Evolutionary conservation across 2,888 invertebrate genomes (phyloP).

Genomic region (Macropis europaea): DNA sequence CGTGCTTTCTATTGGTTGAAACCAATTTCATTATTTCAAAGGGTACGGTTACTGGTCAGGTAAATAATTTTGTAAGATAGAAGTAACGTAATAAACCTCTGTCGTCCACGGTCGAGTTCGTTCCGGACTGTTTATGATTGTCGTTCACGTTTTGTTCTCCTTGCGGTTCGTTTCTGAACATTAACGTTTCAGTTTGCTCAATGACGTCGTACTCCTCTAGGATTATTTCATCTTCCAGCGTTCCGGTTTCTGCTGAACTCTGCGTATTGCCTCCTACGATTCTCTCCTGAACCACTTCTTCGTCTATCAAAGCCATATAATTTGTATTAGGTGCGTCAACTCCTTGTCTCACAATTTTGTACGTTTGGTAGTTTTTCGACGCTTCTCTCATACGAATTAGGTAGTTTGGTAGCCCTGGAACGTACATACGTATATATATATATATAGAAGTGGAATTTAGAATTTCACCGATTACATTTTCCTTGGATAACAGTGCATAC

Average conservation of each 20-base stretch:
- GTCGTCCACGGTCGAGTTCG: constrained; percentile 51
- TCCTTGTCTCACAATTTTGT: constrained; percentile 72
- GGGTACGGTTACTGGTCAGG: constrained; percentile 61
- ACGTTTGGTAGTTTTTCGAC: constrained; percentile 83
- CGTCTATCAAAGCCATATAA: constrained; percentile 8
- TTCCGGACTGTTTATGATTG: constrained; percentile 18
- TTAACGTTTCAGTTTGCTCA: neutral
- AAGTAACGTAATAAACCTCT: constrained; percentile 72
- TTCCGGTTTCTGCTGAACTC: neutral
- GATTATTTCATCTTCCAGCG: neutral
- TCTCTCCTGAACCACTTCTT: constrained; percentile 13
- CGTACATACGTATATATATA: neutral
- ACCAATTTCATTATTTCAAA: constrained; percentile 35
- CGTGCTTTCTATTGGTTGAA: constrained; percentile 33
- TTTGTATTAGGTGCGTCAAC: neutral
- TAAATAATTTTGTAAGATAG: constrained; percentile 73
- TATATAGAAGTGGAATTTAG: neutral
- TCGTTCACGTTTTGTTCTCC: neutral
- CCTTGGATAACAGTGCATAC: constrained; percentile 65
- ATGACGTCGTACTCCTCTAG: neutral
- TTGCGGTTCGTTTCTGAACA: neutral
- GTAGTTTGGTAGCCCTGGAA: constrained; percentile 88
- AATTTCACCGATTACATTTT: neutral
- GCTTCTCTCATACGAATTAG: constrained; percentile 86
- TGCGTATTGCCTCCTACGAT: neutral